These are phyloP conservation scores for Phania funesta DNA, from an alignment of 2,888 invertebrate species.

Conservation along the genomic window DNA sequence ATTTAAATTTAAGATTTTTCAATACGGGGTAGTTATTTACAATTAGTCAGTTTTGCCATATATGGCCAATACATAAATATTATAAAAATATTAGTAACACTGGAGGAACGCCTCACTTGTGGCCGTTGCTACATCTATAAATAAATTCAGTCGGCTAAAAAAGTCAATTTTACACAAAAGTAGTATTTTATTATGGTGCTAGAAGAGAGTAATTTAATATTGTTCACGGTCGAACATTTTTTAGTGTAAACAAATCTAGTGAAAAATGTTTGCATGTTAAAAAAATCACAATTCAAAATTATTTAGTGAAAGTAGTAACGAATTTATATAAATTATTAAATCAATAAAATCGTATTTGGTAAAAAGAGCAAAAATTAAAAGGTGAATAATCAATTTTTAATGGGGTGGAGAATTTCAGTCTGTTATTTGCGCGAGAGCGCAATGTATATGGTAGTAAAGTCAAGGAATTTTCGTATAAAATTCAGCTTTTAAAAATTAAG, in stretches of 20 bases:
- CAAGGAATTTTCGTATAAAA: conserved; percentile 52
- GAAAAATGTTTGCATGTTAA: conserved; percentile 46
- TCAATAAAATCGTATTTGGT: conserved; percentile 12
- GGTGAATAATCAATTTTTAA: conserved; percentile 62
- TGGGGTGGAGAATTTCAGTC: conserved; percentile 43
- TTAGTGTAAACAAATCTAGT: conserved; percentile 60
- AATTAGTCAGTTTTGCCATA: too few relatives aligned
- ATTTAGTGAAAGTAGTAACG: conserved; percentile 23
- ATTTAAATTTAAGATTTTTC: too few relatives aligned
- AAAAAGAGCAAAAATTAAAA: conserved; percentile 31
- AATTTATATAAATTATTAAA: conserved; percentile 5
- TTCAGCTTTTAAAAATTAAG: conserved; percentile 6
- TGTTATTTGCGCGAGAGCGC: conserved; percentile 29
- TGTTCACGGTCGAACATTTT: conserved; percentile 57
- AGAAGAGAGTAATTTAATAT: conserved; percentile 38
- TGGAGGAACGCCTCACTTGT: neutral
- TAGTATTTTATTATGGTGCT: conserved; percentile 52
- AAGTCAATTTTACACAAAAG: conserved; percentile 51
- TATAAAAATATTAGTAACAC: neutral
- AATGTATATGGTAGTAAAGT: conserved; percentile 33
- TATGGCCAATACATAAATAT: neutral
- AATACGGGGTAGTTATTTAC: too few relatives aligned
- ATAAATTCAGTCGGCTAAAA: neutral
- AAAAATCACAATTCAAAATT: conserved; percentile 12
- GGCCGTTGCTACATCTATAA: conserved; percentile 15